Conservation (phyloP, 1,140 invertebrate genomes). For the Ladona fulva region DNA sequence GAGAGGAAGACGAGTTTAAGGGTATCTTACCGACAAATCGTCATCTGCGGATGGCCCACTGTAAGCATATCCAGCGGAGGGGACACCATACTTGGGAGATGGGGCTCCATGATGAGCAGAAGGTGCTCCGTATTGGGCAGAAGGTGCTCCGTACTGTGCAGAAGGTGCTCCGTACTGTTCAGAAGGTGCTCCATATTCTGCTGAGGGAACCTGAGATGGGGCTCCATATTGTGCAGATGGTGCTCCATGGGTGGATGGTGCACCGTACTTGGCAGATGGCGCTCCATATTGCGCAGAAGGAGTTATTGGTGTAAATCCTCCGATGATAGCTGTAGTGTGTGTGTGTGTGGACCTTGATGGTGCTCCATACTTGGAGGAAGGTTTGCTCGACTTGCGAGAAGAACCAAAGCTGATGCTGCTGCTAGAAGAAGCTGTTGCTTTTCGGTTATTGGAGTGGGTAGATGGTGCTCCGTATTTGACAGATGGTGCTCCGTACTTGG, state of each 20-base stretch:
- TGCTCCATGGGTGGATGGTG: conserved; percentile 14
- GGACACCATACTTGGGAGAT: neutral
- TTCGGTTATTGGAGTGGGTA: too few relatives aligned
- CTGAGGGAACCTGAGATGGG: conserved; percentile 11
- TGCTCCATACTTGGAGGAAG: neutral
- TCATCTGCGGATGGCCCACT: neutral
- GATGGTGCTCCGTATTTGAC: neutral
- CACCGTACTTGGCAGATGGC: conserved; percentile 7
- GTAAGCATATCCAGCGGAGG: neutral
- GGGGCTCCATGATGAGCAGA: neutral
- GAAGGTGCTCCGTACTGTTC: conserved; percentile 10
- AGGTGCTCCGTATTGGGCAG: neutral
- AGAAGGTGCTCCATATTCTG: conserved; percentile 3
- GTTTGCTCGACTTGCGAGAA: too few relatives aligned
- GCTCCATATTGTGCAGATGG: neutral
- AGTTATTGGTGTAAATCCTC: too few relatives aligned
- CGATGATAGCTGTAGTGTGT: conserved; percentile 22
- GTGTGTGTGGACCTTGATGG: too few relatives aligned
- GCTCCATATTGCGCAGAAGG: neutral
- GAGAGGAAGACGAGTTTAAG: too few relatives aligned
- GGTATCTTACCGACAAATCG: conserved; percentile 10
- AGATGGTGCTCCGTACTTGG: conserved; percentile 15
- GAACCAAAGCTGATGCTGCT: too few relatives aligned
- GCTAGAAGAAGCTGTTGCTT: too few relatives aligned
- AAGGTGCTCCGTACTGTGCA: conserved; percentile 16